phyloP scores from a whole-genome alignment of 2,888 invertebrate genomes.

The Sinodicranocentrus sp. region DNA sequence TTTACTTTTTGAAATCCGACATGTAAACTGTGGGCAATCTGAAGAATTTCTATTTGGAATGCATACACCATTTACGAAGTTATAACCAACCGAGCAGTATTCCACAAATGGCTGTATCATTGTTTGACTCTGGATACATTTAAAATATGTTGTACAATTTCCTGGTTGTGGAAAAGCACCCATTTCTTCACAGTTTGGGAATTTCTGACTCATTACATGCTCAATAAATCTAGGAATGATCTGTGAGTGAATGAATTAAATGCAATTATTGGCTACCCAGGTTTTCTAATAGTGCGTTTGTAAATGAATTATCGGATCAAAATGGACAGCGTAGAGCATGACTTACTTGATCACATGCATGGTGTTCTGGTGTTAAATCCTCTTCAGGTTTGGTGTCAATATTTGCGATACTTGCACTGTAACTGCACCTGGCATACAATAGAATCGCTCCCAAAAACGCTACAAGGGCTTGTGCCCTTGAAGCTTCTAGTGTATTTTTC shows the following conservation, averaged over 20 bases:
- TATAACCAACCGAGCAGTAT: slow-evolving; percentile 66
- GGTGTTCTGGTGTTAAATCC: too few species aligned
- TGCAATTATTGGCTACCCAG: too few species aligned
- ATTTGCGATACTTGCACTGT: too few species aligned
- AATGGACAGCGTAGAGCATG: too few species aligned
- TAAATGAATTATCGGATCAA: too few species aligned
- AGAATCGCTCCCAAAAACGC: not conserved
- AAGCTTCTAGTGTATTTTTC: not conserved
- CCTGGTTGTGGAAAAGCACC: slow-evolving; percentile 68
- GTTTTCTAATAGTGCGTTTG: too few species aligned
- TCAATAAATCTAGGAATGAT: slow-evolving; percentile 37
- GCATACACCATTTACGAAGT: slow-evolving; percentile 59
- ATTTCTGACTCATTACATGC: slow-evolving; percentile 51
- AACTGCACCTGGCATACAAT: too few species aligned
- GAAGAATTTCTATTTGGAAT: slow-evolving; percentile 59
- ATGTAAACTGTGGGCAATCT: slow-evolving; percentile 70
- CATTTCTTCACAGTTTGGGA: slow-evolving; percentile 36
- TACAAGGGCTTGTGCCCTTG: slow-evolving; percentile 13
- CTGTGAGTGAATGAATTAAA: too few species aligned
- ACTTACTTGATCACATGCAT: not conserved
- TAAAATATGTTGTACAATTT: slow-evolving; percentile 69
- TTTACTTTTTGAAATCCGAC: slow-evolving; percentile 56
- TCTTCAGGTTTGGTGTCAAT: too few species aligned
- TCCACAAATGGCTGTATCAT: slow-evolving; percentile 61
- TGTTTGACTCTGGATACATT: slow-evolving; percentile 58